Base-by-base conservation (phyloP, 2,888 invertebrate species). In the Onchidella celtica region DNA sequence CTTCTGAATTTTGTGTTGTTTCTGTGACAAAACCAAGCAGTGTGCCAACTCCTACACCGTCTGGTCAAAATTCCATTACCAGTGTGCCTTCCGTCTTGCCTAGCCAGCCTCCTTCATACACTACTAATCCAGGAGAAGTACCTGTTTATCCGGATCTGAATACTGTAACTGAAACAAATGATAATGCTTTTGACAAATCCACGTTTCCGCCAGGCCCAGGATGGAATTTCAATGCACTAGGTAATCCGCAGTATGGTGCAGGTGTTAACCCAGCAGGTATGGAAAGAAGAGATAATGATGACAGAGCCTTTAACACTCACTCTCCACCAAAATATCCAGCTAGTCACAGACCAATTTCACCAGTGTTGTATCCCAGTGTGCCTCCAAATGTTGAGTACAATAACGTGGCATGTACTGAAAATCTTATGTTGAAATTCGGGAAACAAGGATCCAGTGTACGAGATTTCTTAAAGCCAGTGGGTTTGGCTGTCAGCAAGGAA, bases 401-500 rank as follows among this genome's bases (percentile, higher is more conserved):
- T 21, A 40, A 24, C 40, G 24, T 73, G 1, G 82, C 88, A 34
- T 89, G 89, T 69, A 82, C 83, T 24, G 78, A 88, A 59, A 86
- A 87, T 17, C 55, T 90, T 32, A 17, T 89, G 32, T 74, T 87
- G 0, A 83, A 81, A 73, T 89, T 90, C 82, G 91, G 92, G 21
- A 87, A 89, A 68, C 89, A 86, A 82, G 91, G 91, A 11, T 79
- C 86, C 6, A 85, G 83, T 17, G 79, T 89, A 0, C 84, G 85
- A 21, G 88, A 89, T 75, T 89, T 91, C 68, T 84, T 87, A 40
- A 90, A 89, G 77, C 91, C 91, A 2, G 86, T 87, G 55, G 90
- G 90, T 4, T 73, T 92, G 14, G 87, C 90, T 11, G 85, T 89
- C 11, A 87, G 88, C 14, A 81, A 83, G 40, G 85, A 85, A 55